Percentiles rank a stretch among this genome's conserved stretches.
Conservation (phyloP, 1,140 invertebrate species). For the Drosophila suzukii region DNA sequence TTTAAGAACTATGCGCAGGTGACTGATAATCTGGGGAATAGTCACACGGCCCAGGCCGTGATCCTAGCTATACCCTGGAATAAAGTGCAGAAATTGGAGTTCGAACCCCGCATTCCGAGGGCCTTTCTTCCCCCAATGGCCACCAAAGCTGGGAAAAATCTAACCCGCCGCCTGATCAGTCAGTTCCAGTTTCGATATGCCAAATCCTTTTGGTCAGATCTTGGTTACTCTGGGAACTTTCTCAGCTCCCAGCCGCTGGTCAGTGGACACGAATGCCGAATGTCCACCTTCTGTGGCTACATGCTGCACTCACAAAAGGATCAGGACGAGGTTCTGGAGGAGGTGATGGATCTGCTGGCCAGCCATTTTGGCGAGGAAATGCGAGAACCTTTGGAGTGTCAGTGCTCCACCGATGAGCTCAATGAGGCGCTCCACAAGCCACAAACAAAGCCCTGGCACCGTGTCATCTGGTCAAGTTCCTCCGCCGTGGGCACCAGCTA, state of each 20-base stretch:
- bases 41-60: slow-evolving; percentile 52
- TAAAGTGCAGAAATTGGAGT: slow-evolving; percentile 44
- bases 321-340: slow-evolving; percentile 8
- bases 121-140: background rate
- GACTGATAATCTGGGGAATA: slow-evolving; percentile 23
- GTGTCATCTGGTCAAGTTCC: slow-evolving; percentile 77
- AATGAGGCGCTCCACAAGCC: slow-evolving; percentile 36
- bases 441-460: slow-evolving; percentile 60
- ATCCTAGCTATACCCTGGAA: slow-evolving; percentile 78
- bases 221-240: slow-evolving; percentile 69
- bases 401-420: slow-evolving; percentile 42
- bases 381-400: slow-evolving; percentile 39
- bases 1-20: slow-evolving; percentile 72
- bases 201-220: slow-evolving; percentile 54
- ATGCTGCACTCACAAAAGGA: slow-evolving; percentile 54
- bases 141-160: background rate
- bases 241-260: slow-evolving; percentile 53
- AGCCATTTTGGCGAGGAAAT: slow-evolving; percentile 64
- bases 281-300: slow-evolving; percentile 41
- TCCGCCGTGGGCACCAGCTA: slow-evolving; percentile 59
- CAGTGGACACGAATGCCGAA: slow-evolving; percentile 41
- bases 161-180: slow-evolving; percentile 32
- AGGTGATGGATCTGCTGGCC: slow-evolving; percentile 46
- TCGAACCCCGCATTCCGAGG: slow-evolving; percentile 58
- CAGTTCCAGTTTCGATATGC: slow-evolving; percentile 58